A percentile compares a stretch with the other conserved stretches of the same genome.
These are phyloP conservation scores for Albula goreensis DNA, from an alignment of 2,113 vertebrate genomes.

Conservation along the genomic window DNA sequence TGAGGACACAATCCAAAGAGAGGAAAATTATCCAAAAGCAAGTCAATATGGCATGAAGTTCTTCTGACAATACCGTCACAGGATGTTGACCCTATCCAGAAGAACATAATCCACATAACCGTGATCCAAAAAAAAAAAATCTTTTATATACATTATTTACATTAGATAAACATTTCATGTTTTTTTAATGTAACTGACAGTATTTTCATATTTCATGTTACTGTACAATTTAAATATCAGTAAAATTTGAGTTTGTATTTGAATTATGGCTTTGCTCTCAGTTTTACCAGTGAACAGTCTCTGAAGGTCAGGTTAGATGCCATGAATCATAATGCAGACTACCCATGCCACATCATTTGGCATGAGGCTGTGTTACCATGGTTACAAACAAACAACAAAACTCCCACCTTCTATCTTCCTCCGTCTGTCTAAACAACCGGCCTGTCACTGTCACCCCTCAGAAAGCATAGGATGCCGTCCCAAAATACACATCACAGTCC, in stretches of 20 bases:
- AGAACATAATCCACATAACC: no score
- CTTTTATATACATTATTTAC: not conserved
- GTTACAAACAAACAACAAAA: constrained; percentile 66
- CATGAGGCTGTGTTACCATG: constrained; percentile 61
- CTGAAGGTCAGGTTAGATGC: constrained; percentile 20
- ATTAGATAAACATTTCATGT: not conserved
- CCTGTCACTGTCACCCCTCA: constrained; percentile 54
- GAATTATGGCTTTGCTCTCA: not conserved
- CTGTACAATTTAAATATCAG: not conserved
- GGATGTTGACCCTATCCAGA: no score
- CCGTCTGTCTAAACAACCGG: constrained; percentile 25
- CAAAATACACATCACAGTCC: constrained; percentile 49
- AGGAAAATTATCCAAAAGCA: no score
- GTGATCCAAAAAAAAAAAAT: no score
- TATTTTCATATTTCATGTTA: not conserved
- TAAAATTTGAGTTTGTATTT: not conserved
- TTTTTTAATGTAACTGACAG: not conserved
- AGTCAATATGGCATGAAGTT: no score
- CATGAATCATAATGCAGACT: constrained; percentile 26
- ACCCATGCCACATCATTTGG: constrained; percentile 51
- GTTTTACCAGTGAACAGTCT: not conserved
- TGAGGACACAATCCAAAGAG: no score
- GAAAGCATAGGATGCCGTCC: constrained; percentile 51
- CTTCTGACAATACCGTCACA: no score
- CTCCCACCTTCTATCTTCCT: constrained; percentile 16